Conservation (phyloP, 2,113 vertebrate species). For the Diadophis punctatus region DNA sequence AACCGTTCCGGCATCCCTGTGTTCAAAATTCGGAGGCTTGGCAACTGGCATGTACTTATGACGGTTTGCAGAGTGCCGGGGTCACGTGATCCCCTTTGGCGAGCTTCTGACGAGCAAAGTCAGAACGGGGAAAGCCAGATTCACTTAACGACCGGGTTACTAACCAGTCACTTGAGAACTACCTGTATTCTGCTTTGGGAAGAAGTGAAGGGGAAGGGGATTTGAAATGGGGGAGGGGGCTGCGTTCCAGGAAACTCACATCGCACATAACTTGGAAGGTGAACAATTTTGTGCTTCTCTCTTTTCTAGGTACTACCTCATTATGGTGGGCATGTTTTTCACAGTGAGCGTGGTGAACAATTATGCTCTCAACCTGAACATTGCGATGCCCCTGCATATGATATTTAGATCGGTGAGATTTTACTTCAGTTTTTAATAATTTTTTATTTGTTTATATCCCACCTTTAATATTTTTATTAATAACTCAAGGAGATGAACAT, state of each 20-base stretch:
- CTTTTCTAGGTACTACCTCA: constrained; percentile 79
- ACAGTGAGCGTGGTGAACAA: constrained; percentile 95
- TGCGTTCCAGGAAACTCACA: neutral
- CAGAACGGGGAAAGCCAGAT: no score
- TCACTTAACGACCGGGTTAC: no score
- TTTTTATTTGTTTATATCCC: neutral
- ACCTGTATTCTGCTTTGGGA: neutral
- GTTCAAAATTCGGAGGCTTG: neutral
- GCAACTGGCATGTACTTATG: no score
- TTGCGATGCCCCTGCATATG: constrained; percentile 97
- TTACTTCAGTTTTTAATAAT: neutral
- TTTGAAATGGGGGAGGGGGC: neutral
- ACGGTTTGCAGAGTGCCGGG: no score
- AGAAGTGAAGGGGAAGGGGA: neutral
- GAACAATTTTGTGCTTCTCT: neutral
- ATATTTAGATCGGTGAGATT: constrained; percentile 94
- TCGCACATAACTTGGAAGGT: rapidly evolving
- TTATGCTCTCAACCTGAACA: constrained; percentile 94
- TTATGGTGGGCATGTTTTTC: constrained; percentile 99
- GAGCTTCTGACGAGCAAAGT: no score
- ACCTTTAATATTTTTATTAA: neutral
- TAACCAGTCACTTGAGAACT: neutral
- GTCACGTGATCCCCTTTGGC: no score
- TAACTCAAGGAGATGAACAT: neutral
- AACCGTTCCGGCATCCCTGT: no score